Conservation (phyloP, 2,888 invertebrate species). For the Tinea pellionella region DNA sequence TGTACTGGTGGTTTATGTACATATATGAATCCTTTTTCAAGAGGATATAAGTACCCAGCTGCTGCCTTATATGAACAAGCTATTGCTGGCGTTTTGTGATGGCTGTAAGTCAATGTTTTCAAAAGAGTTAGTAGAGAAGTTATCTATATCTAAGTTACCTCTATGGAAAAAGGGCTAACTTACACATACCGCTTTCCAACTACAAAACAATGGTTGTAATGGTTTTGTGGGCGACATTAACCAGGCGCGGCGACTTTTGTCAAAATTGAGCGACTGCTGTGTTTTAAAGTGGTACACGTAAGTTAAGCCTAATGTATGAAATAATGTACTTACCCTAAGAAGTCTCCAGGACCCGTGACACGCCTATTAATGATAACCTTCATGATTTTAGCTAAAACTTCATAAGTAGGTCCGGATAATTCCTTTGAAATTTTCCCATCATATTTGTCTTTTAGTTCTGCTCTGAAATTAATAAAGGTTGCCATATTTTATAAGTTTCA, state of each 20-base stretch:
- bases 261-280: too few relatives aligned
- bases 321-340: slow-evolving; percentile 77
- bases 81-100: slow-evolving; percentile 89
- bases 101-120: too few relatives aligned
- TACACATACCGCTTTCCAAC: too few relatives aligned
- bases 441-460: slow-evolving; percentile 93
- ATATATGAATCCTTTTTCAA: slow-evolving; percentile 98
- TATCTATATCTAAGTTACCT: too few relatives aligned
- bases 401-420: slow-evolving; percentile 92
- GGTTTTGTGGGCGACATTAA: too few relatives aligned
- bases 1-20: slow-evolving; percentile 99
- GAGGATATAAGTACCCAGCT: slow-evolving; percentile 95
- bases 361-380: slow-evolving; percentile 94
- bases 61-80: slow-evolving; percentile 98
- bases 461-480: slow-evolving; percentile 57
- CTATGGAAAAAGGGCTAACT: too few relatives aligned
- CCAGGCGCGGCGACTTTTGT: too few relatives aligned
- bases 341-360: slow-evolving; percentile 93
- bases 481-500: too few relatives aligned
- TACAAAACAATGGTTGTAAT: too few relatives aligned
- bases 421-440: slow-evolving; percentile 92
- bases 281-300: too few relatives aligned
- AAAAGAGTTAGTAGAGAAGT: too few relatives aligned
- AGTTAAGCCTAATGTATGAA: too few relatives aligned
- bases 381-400: slow-evolving; percentile 96